These are phyloP conservation scores for Agrotis ipsilon DNA, from an alignment of 2,888 invertebrate species.

Conservation along the genomic window DNA sequence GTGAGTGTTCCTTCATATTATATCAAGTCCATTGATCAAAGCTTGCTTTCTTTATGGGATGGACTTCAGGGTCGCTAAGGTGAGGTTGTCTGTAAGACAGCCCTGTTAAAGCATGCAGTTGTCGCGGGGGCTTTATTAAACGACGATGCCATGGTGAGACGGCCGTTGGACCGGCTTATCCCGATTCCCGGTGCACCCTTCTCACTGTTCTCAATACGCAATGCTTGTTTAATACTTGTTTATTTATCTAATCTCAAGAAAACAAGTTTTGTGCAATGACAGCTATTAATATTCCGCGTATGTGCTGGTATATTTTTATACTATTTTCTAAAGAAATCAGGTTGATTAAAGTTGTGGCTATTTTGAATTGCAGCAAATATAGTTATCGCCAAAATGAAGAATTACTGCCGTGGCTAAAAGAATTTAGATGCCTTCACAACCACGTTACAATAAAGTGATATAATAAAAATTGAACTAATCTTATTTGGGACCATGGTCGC, in stretches of 20 bases:
- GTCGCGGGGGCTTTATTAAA: conserved; percentile 89
- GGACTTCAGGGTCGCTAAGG: conserved; percentile 34
- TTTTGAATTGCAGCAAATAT: background rate
- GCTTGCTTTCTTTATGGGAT: conserved; percentile 15
- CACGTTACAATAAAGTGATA: background rate
- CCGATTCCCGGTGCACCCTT: conserved; percentile 85
- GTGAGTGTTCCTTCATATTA: conserved; percentile 50
- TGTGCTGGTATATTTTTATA: conserved; percentile 17
- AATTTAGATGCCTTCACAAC: background rate
- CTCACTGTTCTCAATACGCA: conserved; percentile 83
- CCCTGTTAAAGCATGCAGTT: conserved; percentile 84
- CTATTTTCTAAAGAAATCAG: conserved; percentile 22
- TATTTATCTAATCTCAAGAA: conserved; percentile 64
- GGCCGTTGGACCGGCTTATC: conserved; percentile 89
- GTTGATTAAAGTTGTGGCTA: conserved; percentile 14
- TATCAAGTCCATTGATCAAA: conserved; percentile 34
- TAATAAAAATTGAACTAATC: background rate
- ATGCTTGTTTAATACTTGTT: conserved; percentile 76
- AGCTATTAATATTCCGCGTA: conserved; percentile 47
- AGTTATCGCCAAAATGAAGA: background rate
- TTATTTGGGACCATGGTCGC: background rate
- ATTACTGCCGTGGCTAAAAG: background rate
- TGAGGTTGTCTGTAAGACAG: conserved; percentile 65
- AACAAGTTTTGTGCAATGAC: conserved; percentile 51
- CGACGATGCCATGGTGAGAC: conserved; percentile 84